phyloP scores from a whole-genome alignment of 2,888 invertebrate genomes.

The Achlya flavicornis region DNA sequence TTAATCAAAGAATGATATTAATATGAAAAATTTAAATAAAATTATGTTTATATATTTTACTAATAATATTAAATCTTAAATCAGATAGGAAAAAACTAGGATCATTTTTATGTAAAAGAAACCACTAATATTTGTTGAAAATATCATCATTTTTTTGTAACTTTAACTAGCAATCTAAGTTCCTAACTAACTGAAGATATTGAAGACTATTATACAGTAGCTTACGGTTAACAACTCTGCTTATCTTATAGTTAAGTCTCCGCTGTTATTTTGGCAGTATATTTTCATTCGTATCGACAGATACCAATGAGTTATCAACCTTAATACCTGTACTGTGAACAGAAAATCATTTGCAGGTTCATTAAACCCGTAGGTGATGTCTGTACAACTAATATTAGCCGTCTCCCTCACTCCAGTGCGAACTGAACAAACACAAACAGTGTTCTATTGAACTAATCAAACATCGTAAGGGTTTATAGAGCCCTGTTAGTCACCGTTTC shows the following conservation, averaged over 20 bases:
- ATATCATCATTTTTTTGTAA: not conserved
- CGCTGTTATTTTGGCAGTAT: not conserved
- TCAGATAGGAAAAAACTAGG: no score
- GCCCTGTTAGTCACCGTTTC: constrained; percentile 40
- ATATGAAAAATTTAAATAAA: no score
- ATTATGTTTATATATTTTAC: no score
- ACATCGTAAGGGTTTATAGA: constrained; percentile 54
- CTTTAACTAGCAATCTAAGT: constrained; percentile 2
- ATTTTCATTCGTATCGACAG: not conserved
- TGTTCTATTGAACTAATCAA: constrained; percentile 57
- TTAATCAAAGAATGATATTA: no score
- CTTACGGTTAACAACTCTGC: not conserved
- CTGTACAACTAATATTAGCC: constrained; percentile 44
- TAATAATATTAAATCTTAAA: no score
- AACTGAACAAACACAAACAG: constrained; percentile 54
- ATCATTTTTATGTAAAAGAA: no score
- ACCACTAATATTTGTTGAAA: not conserved
- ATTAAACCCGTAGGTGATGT: not conserved
- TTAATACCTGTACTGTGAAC: not conserved
- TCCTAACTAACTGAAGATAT: not conserved
- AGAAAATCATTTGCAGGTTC: constrained; percentile 1
- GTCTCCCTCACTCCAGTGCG: constrained; percentile 42
- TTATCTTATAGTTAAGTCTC: not conserved
- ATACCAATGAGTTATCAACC: not conserved
- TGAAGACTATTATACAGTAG: not conserved